Base-by-base conservation (phyloP, 2,888 invertebrate genomes). In the Macrosoma leucophasiata region DNA sequence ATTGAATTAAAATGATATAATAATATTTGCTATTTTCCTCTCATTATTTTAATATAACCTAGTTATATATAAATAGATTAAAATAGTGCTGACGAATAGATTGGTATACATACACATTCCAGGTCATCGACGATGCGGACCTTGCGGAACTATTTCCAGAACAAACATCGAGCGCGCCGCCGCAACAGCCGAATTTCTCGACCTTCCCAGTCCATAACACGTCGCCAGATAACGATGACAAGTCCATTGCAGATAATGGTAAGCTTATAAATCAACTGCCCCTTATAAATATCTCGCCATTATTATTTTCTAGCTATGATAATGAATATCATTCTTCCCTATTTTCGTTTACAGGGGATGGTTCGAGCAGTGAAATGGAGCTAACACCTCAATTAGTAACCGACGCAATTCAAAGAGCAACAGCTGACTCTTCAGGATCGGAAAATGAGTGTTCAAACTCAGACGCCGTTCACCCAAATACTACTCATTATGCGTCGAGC, bases 51-150 rank as follows among this genome's bases (percentile, higher is more conserved):
- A 11, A 14, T 17, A 9, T 14, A 17, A 27, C 13, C 19, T 14
- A 29, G 14, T 26, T 27, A 36, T 26, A 26, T 31, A 17, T 8
- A 3, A 5, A 7, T 4, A 17, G 4, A 24, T 31, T 24, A 18
- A 18, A 36, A 14, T 15, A 12, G 20, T 42, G n/a, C n/a, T n/a
- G 40, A 41, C 34, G 21, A 26, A 36, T 35, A 20, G 32, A 34
- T 28, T 33, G 23, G 47, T 50, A 55, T 55, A 50, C 41, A 43
- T 55, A 50, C 41, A 43, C 57, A 59, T 43, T 37, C 33, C 76
- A 90, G 84, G 91, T 91, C 62, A 91, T 92, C 62, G 89, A 91
- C 63, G 91, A 92, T 72, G 92, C 92, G 63, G 92, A 92, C 73
- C 77, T 92, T 51, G 91, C 91, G 46, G 92, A 91, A 48, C 89